These are phyloP conservation scores for Ranitomeya variabilis DNA, from an alignment of 2,113 vertebrate genomes.

Conservation along the genomic window DNA sequence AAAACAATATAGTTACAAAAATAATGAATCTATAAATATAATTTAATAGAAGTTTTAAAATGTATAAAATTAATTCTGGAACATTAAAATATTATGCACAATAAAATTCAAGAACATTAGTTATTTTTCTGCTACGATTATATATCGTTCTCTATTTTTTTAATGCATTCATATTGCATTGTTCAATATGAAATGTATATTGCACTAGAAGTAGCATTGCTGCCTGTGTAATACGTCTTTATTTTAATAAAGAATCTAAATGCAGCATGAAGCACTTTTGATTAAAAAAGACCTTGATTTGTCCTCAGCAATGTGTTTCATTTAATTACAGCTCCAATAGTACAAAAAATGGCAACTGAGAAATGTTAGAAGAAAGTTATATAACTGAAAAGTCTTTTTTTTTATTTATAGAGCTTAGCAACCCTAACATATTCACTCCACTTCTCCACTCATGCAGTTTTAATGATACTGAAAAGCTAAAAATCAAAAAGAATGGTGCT, in stretches of 20 bases:
- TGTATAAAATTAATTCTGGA: background rate
- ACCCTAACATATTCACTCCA: background rate
- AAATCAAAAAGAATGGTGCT: no score
- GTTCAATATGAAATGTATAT: constrained; percentile 8
- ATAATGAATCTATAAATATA: background rate
- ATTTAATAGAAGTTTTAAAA: background rate
- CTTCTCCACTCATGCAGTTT: no score
- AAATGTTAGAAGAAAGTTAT: background rate
- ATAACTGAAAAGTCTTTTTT: background rate
- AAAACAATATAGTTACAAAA: background rate
- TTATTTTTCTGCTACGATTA: background rate
- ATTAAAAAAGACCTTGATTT: constrained; percentile 40
- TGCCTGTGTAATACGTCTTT: constrained; percentile 28
- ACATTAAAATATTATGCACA: background rate
- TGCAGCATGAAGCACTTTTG: constrained; percentile 32
- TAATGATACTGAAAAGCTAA: no score
- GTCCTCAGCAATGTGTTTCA: constrained; percentile 22
- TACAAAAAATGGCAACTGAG: background rate
- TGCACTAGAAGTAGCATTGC: constrained; percentile 11
- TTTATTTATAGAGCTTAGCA: background rate
- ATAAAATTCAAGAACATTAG: background rate
- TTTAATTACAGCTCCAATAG: constrained; percentile 19
- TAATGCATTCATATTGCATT: background rate
- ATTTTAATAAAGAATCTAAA: constrained; percentile 40
- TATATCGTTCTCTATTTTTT: background rate